These are phyloP conservation scores for Candidula unifasciata DNA, from an alignment of 2,888 invertebrate genomes.

Conservation along the genomic window DNA sequence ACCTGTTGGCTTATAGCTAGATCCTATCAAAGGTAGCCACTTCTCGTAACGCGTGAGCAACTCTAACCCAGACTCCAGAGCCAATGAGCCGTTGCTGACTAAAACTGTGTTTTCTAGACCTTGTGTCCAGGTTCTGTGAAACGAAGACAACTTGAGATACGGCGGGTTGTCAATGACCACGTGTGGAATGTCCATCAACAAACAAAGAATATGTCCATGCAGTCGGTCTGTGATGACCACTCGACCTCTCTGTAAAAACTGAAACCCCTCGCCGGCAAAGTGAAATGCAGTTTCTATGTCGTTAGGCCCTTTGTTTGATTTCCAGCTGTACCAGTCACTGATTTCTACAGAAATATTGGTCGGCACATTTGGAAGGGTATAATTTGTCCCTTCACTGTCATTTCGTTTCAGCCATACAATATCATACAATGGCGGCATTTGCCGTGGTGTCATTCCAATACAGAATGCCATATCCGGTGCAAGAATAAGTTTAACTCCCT, in stretches of 20 bases:
- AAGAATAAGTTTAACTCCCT: slow-evolving; percentile 45
- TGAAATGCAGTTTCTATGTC: slow-evolving; percentile 52
- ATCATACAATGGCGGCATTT: slow-evolving; percentile 54
- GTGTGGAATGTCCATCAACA: slow-evolving; percentile 21
- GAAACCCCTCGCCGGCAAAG: slow-evolving; percentile 49
- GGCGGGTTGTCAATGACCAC: slow-evolving; percentile 32
- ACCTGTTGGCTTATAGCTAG: background rate
- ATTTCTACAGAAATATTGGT: slow-evolving; percentile 34
- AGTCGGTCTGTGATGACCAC: slow-evolving; percentile 59
- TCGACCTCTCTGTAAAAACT: slow-evolving; percentile 57
- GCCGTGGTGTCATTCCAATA: slow-evolving; percentile 53
- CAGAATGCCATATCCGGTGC: slow-evolving; percentile 58
- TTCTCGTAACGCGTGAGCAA: slow-evolving; percentile 15
- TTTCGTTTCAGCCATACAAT: slow-evolving; percentile 57
- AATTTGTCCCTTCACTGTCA: slow-evolving; percentile 51
- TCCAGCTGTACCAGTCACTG: slow-evolving; percentile 53
- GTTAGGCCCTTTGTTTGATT: slow-evolving; percentile 35
- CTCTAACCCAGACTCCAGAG: background rate
- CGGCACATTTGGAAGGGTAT: slow-evolving; percentile 43
- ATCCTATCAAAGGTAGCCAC: background rate
- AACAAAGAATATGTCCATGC: slow-evolving; percentile 54
- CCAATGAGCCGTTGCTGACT: slow-evolving; percentile 19
- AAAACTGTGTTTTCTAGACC: slow-evolving; percentile 28
- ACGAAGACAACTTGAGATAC: slow-evolving; percentile 47
- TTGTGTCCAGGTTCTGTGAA: slow-evolving; percentile 43